phyloP scores from a whole-genome alignment of 1,140 invertebrate genomes.

The Orchestia grillus region DNA sequence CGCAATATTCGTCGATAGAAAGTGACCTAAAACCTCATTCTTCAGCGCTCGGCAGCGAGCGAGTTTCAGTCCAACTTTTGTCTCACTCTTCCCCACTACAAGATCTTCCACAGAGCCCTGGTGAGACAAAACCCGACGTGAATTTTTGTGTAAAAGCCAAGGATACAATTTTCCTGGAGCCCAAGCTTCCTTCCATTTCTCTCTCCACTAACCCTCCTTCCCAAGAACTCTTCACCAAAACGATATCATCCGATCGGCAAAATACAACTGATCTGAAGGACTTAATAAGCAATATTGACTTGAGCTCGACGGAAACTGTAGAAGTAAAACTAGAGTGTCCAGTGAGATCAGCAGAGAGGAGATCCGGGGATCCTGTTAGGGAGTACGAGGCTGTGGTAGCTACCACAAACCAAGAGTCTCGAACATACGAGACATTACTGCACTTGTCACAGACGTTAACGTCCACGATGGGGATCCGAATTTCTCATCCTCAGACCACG shows the following conservation, averaged over 20 bases:
- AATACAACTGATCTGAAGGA: background rate
- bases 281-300: background rate
- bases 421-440: background rate
- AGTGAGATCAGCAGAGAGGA: background rate
- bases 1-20: background rate
- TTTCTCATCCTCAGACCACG: background rate
- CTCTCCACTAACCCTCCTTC: background rate
- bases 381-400: background rate
- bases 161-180: background rate
- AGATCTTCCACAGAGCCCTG: background rate
- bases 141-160: background rate
- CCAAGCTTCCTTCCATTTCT: background rate
- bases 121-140: background rate
- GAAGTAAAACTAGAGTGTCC: background rate
- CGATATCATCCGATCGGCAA: background rate
- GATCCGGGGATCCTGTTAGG: background rate
- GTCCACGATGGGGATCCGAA: constrained; percentile 1
- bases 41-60: background rate
- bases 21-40: background rate
- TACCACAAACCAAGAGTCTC: background rate
- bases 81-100: background rate
- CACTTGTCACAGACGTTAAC: background rate
- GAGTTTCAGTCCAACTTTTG: background rate
- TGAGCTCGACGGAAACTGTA: background rate
- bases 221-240: background rate